These are phyloP conservation scores for Platyscapa corneri DNA, from an alignment of 1,140 invertebrate species.

Conservation along the genomic window DNA sequence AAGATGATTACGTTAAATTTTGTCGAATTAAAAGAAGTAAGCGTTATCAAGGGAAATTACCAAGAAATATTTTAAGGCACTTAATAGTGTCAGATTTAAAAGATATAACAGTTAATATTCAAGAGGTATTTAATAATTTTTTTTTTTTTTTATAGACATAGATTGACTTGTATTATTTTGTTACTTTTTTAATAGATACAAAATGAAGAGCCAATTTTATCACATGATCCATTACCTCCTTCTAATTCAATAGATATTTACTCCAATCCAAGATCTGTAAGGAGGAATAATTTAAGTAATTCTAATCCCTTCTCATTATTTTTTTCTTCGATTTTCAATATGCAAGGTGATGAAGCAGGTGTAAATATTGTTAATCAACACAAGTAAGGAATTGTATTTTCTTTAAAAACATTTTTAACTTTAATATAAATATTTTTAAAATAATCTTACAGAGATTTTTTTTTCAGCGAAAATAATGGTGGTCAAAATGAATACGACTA, in stretches of 20 bases:
- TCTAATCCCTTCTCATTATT: slow-evolving; percentile 63
- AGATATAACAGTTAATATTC: slow-evolving; percentile 78
- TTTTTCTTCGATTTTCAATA: slow-evolving; percentile 62
- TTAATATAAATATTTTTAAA: slow-evolving; percentile 2
- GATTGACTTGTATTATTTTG: slow-evolving; percentile 1
- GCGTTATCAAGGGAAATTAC: slow-evolving; percentile 80
- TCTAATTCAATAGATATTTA: slow-evolving; percentile 85
- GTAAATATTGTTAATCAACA: slow-evolving; percentile 31
- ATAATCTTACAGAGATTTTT: slow-evolving; percentile 17
- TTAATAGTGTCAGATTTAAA: slow-evolving; percentile 88
- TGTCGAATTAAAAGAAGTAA: slow-evolving; percentile 78
- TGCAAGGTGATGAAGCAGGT: slow-evolving; percentile 52
- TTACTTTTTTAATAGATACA: slow-evolving; percentile 69
- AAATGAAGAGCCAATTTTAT: slow-evolving; percentile 79
- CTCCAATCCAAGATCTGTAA: slow-evolving; percentile 57
- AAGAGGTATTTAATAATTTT: slow-evolving; percentile 69
- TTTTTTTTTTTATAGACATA: not conserved
- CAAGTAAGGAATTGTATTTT: slow-evolving; percentile 26
- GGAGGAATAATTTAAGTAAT: slow-evolving; percentile 43
- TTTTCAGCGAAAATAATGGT: slow-evolving; percentile 57
- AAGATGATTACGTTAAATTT: slow-evolving; percentile 77
- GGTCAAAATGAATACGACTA: slow-evolving; percentile 47
- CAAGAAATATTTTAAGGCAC: slow-evolving; percentile 85
- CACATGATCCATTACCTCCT: slow-evolving; percentile 89
- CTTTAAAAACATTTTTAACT: slow-evolving; percentile 1